These are phyloP conservation scores for Orycteropus afer DNA, from an alignment of 2,113 vertebrate genomes.

Conservation along the genomic window DNA sequence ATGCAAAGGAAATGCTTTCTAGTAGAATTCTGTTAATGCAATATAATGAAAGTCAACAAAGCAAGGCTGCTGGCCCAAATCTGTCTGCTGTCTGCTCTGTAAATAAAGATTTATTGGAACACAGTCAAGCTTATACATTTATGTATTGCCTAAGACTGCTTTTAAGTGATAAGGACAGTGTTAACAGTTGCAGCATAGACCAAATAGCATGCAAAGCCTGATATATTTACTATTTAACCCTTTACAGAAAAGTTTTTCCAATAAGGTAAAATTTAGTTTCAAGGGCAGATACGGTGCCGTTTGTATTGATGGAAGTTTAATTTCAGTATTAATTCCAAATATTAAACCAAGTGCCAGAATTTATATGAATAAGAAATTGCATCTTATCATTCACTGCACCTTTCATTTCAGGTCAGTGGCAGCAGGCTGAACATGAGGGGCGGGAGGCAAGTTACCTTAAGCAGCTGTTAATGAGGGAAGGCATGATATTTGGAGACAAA, in stretches of 20 bases:
- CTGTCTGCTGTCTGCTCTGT: background rate
- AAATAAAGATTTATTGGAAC: background rate
- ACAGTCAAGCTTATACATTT: background rate
- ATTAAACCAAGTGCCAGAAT: background rate
- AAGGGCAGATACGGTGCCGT: background rate
- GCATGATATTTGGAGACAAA: background rate
- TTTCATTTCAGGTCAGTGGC: background rate
- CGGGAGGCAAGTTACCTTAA: no score
- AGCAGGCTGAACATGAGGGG: background rate
- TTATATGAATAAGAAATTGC: background rate
- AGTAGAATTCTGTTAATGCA: background rate
- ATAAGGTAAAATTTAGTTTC: background rate
- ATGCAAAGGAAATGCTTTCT: background rate
- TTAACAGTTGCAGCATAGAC: background rate
- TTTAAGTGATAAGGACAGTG: background rate
- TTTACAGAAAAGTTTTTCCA: background rate
- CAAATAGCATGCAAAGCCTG: background rate
- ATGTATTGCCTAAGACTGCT: background rate
- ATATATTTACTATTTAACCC: background rate
- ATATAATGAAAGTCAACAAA: background rate
- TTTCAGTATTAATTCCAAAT: background rate
- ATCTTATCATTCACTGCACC: background rate
- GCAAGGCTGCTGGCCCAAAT: background rate
- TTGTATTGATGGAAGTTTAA: background rate
- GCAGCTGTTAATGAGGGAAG: background rate